Evolutionary conservation across 2,888 invertebrate species (phyloP).

Genomic region (Microctonus aethiopoides): DNA sequence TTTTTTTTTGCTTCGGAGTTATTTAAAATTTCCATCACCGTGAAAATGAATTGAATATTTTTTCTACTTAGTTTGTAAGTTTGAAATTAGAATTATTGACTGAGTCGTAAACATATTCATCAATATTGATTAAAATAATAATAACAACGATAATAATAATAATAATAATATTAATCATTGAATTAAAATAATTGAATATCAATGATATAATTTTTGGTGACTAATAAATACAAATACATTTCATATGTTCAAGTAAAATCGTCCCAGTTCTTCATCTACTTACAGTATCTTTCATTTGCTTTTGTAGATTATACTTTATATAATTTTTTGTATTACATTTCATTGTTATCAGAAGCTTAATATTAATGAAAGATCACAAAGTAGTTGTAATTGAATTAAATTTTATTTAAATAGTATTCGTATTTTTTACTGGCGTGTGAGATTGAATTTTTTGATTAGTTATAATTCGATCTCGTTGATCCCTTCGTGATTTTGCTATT

Average conservation of each 20-base stretch:
- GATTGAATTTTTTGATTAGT: slow-evolving; percentile 17
- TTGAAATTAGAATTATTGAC: slow-evolving; percentile 29
- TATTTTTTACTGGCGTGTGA: not conserved
- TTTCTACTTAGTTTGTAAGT: slow-evolving; percentile 51
- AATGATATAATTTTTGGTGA: no score
- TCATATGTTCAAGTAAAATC: no score
- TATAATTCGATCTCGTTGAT: slow-evolving; percentile 1
- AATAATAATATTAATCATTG: no score
- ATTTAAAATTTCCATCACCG: slow-evolving; percentile 27
- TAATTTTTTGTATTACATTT: no score
- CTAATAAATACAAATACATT: no score
- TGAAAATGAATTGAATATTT: slow-evolving; percentile 44
- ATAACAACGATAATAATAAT: not conserved
- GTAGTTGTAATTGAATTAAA: no score
- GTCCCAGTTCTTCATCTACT: no score
- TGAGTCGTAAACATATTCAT: not conserved
- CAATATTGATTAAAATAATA: slow-evolving; percentile 36
- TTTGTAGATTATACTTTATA: no score
- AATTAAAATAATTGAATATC: no score
- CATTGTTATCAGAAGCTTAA: no score
- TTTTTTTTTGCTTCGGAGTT: not conserved
- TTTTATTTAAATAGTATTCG: not conserved
- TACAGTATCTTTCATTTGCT: no score
- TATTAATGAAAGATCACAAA: no score
- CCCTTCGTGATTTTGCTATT: slow-evolving; percentile 20